A percentile compares a stretch with the other conserved stretches of the same genome.
Conservation (phyloP, 1,140 invertebrate genomes). For the Bemisia tabaci region DNA sequence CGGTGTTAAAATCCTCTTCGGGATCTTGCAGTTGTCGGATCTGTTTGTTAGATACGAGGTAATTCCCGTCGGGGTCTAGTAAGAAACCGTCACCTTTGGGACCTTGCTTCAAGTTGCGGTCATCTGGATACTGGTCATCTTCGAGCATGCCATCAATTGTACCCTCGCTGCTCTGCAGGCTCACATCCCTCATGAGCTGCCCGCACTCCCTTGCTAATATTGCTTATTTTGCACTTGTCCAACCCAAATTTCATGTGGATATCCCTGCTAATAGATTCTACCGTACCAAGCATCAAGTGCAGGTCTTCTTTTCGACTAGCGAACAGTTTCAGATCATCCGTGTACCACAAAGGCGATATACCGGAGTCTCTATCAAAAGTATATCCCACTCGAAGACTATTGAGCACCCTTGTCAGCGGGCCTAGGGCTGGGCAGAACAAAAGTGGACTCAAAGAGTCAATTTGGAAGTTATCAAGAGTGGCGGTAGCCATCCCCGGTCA, state of each 20-base stretch:
- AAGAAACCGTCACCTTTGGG: too few relatives aligned
- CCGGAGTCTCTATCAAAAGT: neutral
- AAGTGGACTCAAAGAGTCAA: neutral
- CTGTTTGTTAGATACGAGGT: too few relatives aligned
- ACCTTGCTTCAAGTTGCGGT: too few relatives aligned
- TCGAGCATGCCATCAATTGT: too few relatives aligned
- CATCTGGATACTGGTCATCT: too few relatives aligned
- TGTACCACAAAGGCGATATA: neutral
- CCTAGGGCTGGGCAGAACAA: neutral
- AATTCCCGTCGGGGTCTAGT: too few relatives aligned
- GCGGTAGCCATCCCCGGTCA: too few relatives aligned
- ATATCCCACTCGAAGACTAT: neutral
- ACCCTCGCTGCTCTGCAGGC: too few relatives aligned
- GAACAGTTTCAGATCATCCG: neutral
- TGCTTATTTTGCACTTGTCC: neutral
- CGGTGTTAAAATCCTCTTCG: too few relatives aligned
- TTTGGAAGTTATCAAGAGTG: too few relatives aligned
- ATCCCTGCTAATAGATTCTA: neutral
- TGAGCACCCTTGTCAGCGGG: neutral
- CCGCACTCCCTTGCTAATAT: neutral
- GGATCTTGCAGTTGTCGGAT: too few relatives aligned
- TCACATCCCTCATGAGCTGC: neutral
- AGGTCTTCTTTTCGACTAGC: neutral
- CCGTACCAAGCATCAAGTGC: neutral
- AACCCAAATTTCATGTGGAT: neutral